Base-by-base conservation (phyloP, 2,113 vertebrate species). In the Oreocharis arfaki region DNA sequence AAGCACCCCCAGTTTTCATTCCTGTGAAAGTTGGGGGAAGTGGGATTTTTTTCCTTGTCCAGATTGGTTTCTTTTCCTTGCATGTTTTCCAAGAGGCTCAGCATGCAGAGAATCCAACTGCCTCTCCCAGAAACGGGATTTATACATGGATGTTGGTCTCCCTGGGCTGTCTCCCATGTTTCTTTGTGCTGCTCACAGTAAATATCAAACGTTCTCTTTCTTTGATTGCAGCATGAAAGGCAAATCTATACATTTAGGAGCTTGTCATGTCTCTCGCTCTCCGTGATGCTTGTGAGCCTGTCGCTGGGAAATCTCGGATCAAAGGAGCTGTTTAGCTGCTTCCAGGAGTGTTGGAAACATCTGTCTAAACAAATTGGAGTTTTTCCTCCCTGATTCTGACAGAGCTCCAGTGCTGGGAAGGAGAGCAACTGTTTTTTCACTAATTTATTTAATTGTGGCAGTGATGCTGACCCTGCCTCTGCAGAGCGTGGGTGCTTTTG, bases 31-130 rank as follows among this genome's bases (percentile, higher is more conserved):
- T 0, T 68, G 27, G 9, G 44, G n/a, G 24, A 91, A 69, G 6
- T 16, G 14, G 47, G 11, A 8, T 33, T 26, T 42, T 70, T 73
- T 16, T 63, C 10, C 10, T 4, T 7, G 10, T 56, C 55, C 59
- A 69, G 37, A 0, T 2, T 5, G 33, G 16, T 44, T 61, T 79
- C 1, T 56, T 46, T 4, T 4, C 20, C 5, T 70, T 53, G 4
- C 13, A 3, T 49, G 23, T 75, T 74, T 88, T 13, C 44, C 15
- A 16, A 46, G 91, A 80, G 63, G 55, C 28, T 92, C 13, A 19
- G 59, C 47, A 87, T 47, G 27, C 75, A 42, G 60, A 59, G 46
- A 74, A 27, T 33, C 19, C 26, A 68, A 16, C 32, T 39, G 26
- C 53, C 71, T 87, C 28, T 63, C 3, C 2, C 52, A 68, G 74